Conservation (phyloP, 2,888 invertebrate species). For the Temnothorax ravouxi region DNA sequence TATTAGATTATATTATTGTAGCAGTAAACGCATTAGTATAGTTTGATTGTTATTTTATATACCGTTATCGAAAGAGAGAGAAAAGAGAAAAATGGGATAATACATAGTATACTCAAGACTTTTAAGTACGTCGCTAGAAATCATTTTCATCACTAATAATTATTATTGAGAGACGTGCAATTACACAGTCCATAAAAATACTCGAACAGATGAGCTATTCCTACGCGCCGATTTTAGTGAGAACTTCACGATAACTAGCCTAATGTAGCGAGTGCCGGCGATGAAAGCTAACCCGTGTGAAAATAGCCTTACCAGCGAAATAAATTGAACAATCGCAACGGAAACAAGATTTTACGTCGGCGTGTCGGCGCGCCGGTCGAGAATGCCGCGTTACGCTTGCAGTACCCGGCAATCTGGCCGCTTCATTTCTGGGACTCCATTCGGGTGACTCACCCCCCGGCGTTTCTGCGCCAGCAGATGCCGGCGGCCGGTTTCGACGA, state of each 20-base stretch:
- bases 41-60: background rate
- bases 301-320: background rate
- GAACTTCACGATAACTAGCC: background rate
- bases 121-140: background rate
- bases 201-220: background rate
- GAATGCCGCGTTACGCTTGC: constrained; percentile 58
- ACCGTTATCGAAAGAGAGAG: background rate
- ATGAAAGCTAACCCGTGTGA: background rate
- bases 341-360: constrained; percentile 1
- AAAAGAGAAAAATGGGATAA: background rate
- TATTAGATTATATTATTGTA: constrained; percentile 31
- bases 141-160: background rate
- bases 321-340: constrained; percentile 11
- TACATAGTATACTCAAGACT: background rate
- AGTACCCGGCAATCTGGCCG: constrained; percentile 54
- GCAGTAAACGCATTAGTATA: background rate
- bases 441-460: constrained; percentile 34
- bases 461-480: constrained; percentile 58
- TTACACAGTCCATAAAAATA: background rate
- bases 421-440: constrained; percentile 53
- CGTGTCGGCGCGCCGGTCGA: background rate
- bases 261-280: background rate
- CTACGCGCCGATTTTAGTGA: background rate
- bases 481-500: constrained; percentile 62
- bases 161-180: background rate